Evolutionary conservation across 2,797 vertebrate genomes (phyloP), one percentile per base, ranked within the genome.

Genomic region (Diglossa cyanea): DNA sequence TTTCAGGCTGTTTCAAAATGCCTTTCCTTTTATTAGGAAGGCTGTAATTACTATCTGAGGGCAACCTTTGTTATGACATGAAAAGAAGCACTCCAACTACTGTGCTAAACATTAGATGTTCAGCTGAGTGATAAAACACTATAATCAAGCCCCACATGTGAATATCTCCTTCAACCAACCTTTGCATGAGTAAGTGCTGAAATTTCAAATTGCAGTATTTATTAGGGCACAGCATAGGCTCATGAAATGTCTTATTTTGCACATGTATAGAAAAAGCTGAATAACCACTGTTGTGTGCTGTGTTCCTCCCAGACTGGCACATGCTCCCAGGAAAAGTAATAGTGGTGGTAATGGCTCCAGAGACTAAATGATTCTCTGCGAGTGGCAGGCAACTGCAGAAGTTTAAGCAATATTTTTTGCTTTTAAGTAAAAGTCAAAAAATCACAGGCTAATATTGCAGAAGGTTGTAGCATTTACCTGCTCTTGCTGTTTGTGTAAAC

Each of bases 1-100:
- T 90, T 88, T 45, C 77, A 92, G 58, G 65, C 73, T 81, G 85
- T 85, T 95, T 77, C 73, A 91, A 94, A 90, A 67, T 7, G 30
- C 42, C 76, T 94, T 95, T 86, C 42, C 24, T 93, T 94, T 93
- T 82, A 60, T 87, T 93, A 75, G 57, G 73, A 95, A 93, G 63
- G 77, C 81, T 93, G 85, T 72, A 96, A 96, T 96, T 97, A 96
- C 68, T 71, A 73, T 91, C 70, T 88, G 83, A 95, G 94, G 89
- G 89, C 85, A 95, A 76, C 67, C 31, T 96, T 95, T 95, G 77
- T 95, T 94, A 86, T 60, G 71, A 87, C 67, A 65, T 85, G 71
- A 90, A 96, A 94, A 96, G 92, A 94, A 93, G 92, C 65, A 82
- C 82, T 95, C 30, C 82, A 80, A 10, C 76, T 90, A 48, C 93